Conservation (phyloP, 1,140 invertebrate species). For the Lepeophtheirus salmonis region DNA sequence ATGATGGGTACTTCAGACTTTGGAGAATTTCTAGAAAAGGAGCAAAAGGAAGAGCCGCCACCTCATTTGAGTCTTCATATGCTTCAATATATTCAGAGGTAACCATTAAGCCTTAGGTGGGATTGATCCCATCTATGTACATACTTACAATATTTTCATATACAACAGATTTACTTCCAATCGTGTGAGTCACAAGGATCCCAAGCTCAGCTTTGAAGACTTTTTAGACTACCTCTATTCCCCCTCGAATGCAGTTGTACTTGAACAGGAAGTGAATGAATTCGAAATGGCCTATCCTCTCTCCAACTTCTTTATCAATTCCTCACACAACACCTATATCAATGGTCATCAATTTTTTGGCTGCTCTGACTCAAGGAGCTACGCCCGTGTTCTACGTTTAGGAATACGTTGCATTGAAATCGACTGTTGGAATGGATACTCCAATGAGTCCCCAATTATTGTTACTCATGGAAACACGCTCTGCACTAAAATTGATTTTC, state of each 20-base stretch:
- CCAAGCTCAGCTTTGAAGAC: conserved; percentile 39
- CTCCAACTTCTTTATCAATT: conserved; percentile 94
- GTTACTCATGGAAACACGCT: conserved; percentile 14
- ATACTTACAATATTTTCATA: background rate
- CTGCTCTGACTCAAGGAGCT: background rate
- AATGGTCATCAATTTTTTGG: conserved; percentile 31
- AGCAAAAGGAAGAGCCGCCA: background rate
- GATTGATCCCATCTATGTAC: background rate
- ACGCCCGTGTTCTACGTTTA: background rate
- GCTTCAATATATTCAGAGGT: background rate
- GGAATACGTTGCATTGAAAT: conserved; percentile 12
- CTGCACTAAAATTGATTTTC: conserved; percentile 1
- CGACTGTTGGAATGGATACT: conserved; percentile 10
- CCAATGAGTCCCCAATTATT: background rate
- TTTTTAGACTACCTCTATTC: conserved; percentile 86
- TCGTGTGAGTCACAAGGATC: background rate
- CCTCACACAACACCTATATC: conserved; percentile 92
- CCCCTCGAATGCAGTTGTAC: conserved; percentile 81
- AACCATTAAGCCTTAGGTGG: background rate
- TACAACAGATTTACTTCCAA: background rate
- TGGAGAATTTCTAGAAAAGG: conserved; percentile 3
- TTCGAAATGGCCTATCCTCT: conserved; percentile 90
- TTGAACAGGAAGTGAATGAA: conserved; percentile 68
- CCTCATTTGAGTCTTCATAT: background rate
- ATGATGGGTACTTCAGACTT: background rate